Conservation (phyloP, 2,888 invertebrate species). For the Lissocephala sabroskyi region DNA sequence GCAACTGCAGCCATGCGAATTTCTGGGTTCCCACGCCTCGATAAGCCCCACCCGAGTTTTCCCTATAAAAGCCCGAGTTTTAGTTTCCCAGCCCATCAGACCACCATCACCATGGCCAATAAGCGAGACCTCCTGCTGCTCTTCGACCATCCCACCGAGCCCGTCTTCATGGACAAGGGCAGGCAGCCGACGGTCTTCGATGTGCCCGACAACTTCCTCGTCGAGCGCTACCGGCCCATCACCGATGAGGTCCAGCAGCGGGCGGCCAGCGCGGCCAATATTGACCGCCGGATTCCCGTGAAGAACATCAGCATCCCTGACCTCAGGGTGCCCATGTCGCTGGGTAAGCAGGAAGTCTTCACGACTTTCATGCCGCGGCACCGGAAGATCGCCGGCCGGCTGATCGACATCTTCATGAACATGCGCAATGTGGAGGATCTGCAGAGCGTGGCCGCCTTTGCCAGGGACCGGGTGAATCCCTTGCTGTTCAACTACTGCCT, state of each 20-base stretch:
- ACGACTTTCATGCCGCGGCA: conserved; percentile 82
- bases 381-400: conserved; percentile 77
- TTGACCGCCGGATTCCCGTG: conserved; percentile 74
- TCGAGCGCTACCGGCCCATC: conserved; percentile 74
- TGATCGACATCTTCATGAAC: conserved; percentile 81
- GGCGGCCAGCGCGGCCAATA: conserved; percentile 73
- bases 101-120: conserved; percentile 51
- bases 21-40: conserved; percentile 10
- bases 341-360: conserved; percentile 79
- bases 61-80: conserved; percentile 34
- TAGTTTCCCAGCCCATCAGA: too few species aligned
- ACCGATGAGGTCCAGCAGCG: conserved; percentile 75
- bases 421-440: conserved; percentile 82
- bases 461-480: conserved; percentile 83
- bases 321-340: conserved; percentile 76
- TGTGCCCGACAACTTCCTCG: conserved; percentile 77
- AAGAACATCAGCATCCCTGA: conserved; percentile 79
- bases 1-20: conserved; percentile 9
- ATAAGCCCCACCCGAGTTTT: too few species aligned
- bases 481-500: conserved; percentile 85
- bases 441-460: conserved; percentile 78
- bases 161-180: conserved; percentile 84
- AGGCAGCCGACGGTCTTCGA: conserved; percentile 77
- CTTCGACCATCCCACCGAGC: conserved; percentile 84
- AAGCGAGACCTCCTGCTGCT: conserved; percentile 78